Base-by-base conservation (phyloP, 2,888 invertebrate genomes). In the Cinara cedri region DNA sequence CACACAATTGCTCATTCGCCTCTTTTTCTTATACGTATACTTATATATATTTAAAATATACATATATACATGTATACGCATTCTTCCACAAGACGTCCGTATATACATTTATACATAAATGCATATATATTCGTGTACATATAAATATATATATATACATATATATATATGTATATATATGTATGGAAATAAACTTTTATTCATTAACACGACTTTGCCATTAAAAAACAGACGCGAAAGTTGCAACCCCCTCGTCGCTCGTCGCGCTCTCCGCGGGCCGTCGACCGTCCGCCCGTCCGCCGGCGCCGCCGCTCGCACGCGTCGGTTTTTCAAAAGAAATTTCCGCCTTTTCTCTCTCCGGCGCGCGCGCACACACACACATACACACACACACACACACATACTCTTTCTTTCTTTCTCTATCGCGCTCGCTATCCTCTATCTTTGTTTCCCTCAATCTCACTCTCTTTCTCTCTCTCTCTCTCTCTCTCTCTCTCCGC, bases 191-290 rank as follows among this genome's bases (percentile, higher is more conserved):
- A 81, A 82, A 82, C 81, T 82, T 82, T 82, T 81, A 82, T 82
- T 82, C 82, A 82, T 82, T 82, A 82, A 82, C 82, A 82, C 82
- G 82, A 82, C 82, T 82, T 82, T 82, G 82, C 82, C 82, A 82
- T 82, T 82, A 82, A 82, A 81, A 81, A 81, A 81, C 74, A 76
- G 81, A 78, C 76, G 76, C 76, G 60, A 78, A 78, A 78, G 76
- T 78, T 68, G 76, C 76, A 57, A 46, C 49, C 57, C 21, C 60
- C 24, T 34, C 63, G 2, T 26, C 14, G 57, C 13, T 57, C 44
- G 57, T 24, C 16, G 4, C 21, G 60, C 24, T 34, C n/a, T 74
- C 34, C 34, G 34, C 34, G 34, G 34, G 34, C 34, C 34, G 34
- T 34, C 34, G 34, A 34, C 34, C 34, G 34, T 34, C 34, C 34